Evolutionary conservation across 2,888 invertebrate genomes (phyloP).

Genomic region (Euclidia mi): DNA sequence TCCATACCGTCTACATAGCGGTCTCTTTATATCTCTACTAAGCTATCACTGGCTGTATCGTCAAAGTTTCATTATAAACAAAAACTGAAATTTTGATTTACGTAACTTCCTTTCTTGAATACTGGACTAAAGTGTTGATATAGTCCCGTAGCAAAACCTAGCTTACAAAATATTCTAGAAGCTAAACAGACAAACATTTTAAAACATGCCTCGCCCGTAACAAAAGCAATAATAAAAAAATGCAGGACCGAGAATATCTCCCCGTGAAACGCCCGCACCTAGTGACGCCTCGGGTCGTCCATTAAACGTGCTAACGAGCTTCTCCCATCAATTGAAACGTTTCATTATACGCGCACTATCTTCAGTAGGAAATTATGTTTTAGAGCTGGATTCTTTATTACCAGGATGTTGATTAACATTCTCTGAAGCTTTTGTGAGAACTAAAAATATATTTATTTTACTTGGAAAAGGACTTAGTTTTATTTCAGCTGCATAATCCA

Average conservation of each 20-base stretch:
- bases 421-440: slow-evolving; percentile 17
- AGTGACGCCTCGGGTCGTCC: slow-evolving; percentile 32
- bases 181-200: not conserved
- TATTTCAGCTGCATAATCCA: slow-evolving; percentile 15
- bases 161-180: not conserved
- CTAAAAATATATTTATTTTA: not conserved
- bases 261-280: slow-evolving; percentile 31
- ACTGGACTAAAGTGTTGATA: too few relatives aligned
- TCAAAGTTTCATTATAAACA: too few relatives aligned
- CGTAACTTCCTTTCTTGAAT: too few relatives aligned
- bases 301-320: slow-evolving; percentile 54
- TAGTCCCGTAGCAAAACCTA: too few relatives aligned
- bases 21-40: too few relatives aligned
- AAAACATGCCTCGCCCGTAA: slow-evolving; percentile 11
- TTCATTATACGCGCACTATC: slow-evolving; percentile 37
- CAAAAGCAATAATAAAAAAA: slow-evolving; percentile 31
- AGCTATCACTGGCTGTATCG: too few relatives aligned
- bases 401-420: slow-evolving; percentile 18
- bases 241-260: slow-evolving; percentile 31
- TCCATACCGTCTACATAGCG: too few relatives aligned
- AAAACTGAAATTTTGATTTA: too few relatives aligned
- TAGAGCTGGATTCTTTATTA: slow-evolving; percentile 23
- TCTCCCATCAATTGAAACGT: slow-evolving; percentile 38
- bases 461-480: slow-evolving; percentile 5
- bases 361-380: slow-evolving; percentile 16